Base-by-base conservation (phyloP, 2,113 vertebrate genomes). In the Ailuropoda melanoleuca region DNA sequence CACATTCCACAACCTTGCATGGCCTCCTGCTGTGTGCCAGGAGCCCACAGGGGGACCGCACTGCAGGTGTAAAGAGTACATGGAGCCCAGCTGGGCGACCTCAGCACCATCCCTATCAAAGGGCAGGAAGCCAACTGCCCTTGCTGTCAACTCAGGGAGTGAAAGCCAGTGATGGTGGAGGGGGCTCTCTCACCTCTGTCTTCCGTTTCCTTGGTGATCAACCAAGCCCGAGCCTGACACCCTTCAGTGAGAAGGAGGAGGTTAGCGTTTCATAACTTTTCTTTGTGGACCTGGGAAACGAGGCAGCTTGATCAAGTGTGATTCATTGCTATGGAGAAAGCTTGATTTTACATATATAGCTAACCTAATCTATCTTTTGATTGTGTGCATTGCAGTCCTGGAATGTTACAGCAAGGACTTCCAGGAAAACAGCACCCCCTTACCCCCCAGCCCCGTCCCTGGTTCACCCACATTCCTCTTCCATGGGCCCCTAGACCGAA, bases 181-280 rank as follows among this genome's bases (percentile, higher is more conserved):
- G 9, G 50, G 37, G 62, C 70, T 13, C 34, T 12, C 18, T n/a
- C 5, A n/a, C 48, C 56, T 75, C 34, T 11, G 29, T 21, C 56
- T 34, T 66, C 23, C 1, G 50, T 77, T 92, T 85, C 86, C 88
- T 91, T 56, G 70, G 93, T 43, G 64, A 94, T 29, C 31, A 82
- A 72, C 97, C 93, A 82, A 50, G 84, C 46, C 12, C 17, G 8
- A 81, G 81, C 81, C 3, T 75, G 80, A 39, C 56, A 83, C 56
- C 75, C 88, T 81, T 39, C 62, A 19, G 34, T n/a, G 31, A 15
- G 74, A 50, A 92, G 21, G 58, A 83, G 37, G 55, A 1, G 53
- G 4, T 31, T 66, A 60, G 87, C 56, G 10, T 94, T 80, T 39
- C 6, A 8, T 86, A 39, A 11, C 88, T 90, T 92, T 39, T 19